Base-by-base conservation (phyloP, 2,797 vertebrate genomes). In the Pterois miles region DNA sequence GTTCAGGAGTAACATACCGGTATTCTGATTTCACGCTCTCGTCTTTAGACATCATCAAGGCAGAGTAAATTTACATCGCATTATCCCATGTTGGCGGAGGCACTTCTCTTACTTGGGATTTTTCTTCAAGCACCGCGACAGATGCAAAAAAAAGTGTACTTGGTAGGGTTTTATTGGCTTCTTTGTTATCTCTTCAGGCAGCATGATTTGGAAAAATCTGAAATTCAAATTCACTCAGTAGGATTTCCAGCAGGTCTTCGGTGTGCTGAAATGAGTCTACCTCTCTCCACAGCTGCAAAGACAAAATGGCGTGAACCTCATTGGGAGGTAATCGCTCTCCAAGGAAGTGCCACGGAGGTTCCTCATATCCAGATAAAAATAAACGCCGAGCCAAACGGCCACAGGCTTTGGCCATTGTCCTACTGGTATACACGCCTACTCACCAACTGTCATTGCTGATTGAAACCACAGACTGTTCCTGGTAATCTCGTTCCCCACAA, bases 361-460 rank as follows among this genome's bases (percentile, higher is more conserved):
- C 62, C 34, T 84, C 36, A 34, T 11, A 36, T 76, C 48, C 56
- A 67, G 65, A 83, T 78, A 72, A 27, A 86, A 88, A 85, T 78
- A 83, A 77, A 82, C 65, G 60, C 71, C 8, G 34, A 50, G 59
- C 25, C 27, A 57, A 65, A 66, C 22, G 50, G 48, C 59, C 53
- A 54, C 71, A 53, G 34, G 76, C 64, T 80, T 85, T 81, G 80
- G 83, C 59, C 69, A 74, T 72, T 76, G 83, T 85, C 80, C 81
- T 77, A 67, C 81, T 74, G 74, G 82, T 66, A 18, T 43, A 22
- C 40, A 72, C 82, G 20, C 85, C 88, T 46, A 88, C 85, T 91
- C 80, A 82, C 74, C 81, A 84, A 86, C 85, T 88, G 86, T 79
- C 80, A 67, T 5, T 25, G 31, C 71, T 82, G 74, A 86, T 78